A percentile compares a stretch with the other conserved stretches of the same genome.
Evolutionary conservation across 2,888 invertebrate species (phyloP).

Genomic region (Pegoplata infirma): DNA sequence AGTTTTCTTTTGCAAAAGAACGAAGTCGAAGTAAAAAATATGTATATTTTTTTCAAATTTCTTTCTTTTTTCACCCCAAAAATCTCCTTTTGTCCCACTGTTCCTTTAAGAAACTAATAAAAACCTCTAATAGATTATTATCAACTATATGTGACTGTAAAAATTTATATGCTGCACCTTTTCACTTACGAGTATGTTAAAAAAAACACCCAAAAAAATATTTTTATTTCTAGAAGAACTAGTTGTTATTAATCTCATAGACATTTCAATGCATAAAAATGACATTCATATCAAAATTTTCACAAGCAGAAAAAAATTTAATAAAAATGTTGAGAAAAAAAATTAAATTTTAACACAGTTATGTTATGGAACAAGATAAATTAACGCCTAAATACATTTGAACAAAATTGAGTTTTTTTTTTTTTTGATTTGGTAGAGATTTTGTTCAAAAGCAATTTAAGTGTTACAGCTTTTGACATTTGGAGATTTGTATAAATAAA

Average conservation of each 20-base stretch:
- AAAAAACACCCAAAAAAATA: conserved; percentile 10
- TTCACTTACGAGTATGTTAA: no score
- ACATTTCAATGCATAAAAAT: conserved; percentile 56
- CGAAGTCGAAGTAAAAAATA: no score
- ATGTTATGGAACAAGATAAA: conserved; percentile 41
- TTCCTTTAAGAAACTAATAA: background rate
- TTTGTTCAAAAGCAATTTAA: conserved; percentile 32
- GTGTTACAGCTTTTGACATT: conserved; percentile 47
- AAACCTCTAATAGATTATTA: conserved; percentile 41
- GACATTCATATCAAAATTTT: conserved; percentile 51
- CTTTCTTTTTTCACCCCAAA: background rate
- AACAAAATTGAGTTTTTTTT: background rate
- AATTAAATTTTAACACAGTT: conserved; percentile 33
- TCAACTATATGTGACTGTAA: conserved; percentile 28
- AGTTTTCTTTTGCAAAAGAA: no score
- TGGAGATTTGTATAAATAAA: conserved; percentile 1
- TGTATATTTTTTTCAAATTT: no score
- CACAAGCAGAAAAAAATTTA: background rate
- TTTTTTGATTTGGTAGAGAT: no score
- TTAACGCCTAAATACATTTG: conserved; percentile 53
- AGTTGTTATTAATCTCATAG: conserved; percentile 36
- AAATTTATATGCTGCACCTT: conserved; percentile 48
- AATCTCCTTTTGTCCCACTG: conserved; percentile 13
- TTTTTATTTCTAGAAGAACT: conserved; percentile 45
- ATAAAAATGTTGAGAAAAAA: background rate